Base-by-base conservation (phyloP, 2,113 vertebrate genomes). In the Scopus umbretta region DNA sequence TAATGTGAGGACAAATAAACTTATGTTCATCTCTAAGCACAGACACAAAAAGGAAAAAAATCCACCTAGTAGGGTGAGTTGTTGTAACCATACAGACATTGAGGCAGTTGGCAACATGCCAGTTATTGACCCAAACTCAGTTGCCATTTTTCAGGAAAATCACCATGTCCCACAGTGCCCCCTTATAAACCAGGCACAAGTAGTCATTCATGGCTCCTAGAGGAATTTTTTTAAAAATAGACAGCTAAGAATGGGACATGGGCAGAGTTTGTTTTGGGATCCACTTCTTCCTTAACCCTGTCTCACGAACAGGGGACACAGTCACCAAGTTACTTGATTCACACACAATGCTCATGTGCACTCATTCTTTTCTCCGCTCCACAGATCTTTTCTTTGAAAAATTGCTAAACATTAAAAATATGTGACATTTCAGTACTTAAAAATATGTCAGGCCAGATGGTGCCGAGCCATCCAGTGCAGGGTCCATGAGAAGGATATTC, bases 291-390 rank as follows among this genome's bases (percentile, higher is more conserved):
- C 71, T 59, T 40, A 11, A 8, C 21, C 13, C 43, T 13, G n/a
- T 7, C 42, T 34, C 49, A 13, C 2, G 18, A 53, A 56, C 22
- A 58, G n/a, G 22, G 36, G 65, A 29, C 18, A 40, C 1, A 34
- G 50, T 13, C 68, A 61, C 29, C 68, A 38, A 13, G 76, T 30
- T 68, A 56, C 36, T 49, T 32, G 40, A 52, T 16, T 47, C 1
- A 1, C 47, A 66, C 53, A 29, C 19, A 36, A 22, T 0, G 2
- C 30, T 78, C 0, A 0, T 36, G 13, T 47, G 38, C 14, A 6
- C 45, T 80, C 38, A 11, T 73, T 47, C 55, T 76, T 23, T n/a
- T 55, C 32, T 40, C 47, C 12, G 16, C 14, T 21, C 40, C 63
- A 61, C 27, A 13, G 13, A 11, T 27, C 12, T 32, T 45, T 23